phyloP scores from a whole-genome alignment of 1,140 invertebrate genomes.

The Heliconius nattereri region DNA sequence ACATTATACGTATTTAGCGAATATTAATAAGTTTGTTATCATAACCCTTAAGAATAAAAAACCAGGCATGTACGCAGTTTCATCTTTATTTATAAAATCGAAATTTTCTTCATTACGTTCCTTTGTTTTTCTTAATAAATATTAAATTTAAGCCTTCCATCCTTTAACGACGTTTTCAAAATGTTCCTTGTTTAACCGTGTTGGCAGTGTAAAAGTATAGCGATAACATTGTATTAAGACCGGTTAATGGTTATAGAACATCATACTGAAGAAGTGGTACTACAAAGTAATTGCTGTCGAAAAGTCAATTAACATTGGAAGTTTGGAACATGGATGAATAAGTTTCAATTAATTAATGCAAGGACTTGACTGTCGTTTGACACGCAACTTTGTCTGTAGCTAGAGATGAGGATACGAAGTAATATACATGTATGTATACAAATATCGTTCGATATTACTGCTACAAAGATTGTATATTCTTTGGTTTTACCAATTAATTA shows the following conservation, averaged over 20 bases:
- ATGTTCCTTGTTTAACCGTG: conserved; percentile 31
- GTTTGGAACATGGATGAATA: conserved; percentile 53
- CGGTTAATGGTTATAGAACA: conserved; percentile 37
- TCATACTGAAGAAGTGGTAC: conserved; percentile 40
- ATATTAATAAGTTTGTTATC: too few relatives aligned
- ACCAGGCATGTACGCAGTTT: not conserved
- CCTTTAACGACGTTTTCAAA: conserved; percentile 31
- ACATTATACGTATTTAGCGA: too few relatives aligned
- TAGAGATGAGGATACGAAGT: not conserved
- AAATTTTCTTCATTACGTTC: not conserved
- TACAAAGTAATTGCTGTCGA: conserved; percentile 50
- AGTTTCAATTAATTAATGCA: conserved; percentile 64
- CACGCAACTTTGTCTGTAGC: conserved; percentile 45
- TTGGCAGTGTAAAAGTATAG: conserved; percentile 31
- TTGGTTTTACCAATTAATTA: not conserved
- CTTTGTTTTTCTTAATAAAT: conserved; percentile 4
- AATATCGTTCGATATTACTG: not conserved
- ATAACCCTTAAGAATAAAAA: not conserved
- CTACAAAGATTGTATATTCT: not conserved
- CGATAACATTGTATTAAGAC: conserved; percentile 38
- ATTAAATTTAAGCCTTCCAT: conserved; percentile 16
- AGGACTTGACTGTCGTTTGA: conserved; percentile 50
- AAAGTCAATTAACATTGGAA: conserved; percentile 62
- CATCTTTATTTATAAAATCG: not conserved
- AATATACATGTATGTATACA: not conserved